These are phyloP conservation scores for Venustoraphidia nigricollis DNA, from an alignment of 2,888 invertebrate species.

Conservation along the genomic window DNA sequence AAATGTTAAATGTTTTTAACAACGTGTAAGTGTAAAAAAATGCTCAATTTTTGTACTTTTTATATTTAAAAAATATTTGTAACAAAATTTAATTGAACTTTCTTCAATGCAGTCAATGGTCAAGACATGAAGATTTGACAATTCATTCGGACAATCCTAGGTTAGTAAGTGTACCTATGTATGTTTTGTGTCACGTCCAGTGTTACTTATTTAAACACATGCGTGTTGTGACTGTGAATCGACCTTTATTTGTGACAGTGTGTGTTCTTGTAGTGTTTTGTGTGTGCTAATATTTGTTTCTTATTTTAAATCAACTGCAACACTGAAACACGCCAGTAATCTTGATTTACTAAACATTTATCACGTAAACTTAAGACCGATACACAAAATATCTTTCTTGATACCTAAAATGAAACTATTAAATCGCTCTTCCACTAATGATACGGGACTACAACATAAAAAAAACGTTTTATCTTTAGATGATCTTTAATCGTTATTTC, in stretches of 20 bases:
- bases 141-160: slow-evolving; percentile 1
- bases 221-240: background rate
- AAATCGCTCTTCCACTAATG: too few relatives aligned
- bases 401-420: too few relatives aligned
- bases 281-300: background rate
- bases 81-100: slow-evolving; percentile 1
- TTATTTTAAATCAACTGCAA: background rate
- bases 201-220: background rate
- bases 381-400: too few relatives aligned
- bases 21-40: background rate
- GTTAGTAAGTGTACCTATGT: slow-evolving; percentile 2
- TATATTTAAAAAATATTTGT: background rate
- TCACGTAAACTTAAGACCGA: too few relatives aligned
- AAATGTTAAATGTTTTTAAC: background rate
- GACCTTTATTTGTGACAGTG: slow-evolving; percentile 1
- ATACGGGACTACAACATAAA: too few relatives aligned
- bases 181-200: background rate
- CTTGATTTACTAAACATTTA: too few relatives aligned
- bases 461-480: too few relatives aligned
- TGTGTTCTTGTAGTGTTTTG: slow-evolving; percentile 1
- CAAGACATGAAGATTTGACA: background rate
- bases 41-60: background rate
- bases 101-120: slow-evolving; percentile 5
- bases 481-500: too few relatives aligned
- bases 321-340: too few relatives aligned